Percentiles rank a stretch among this genome's conserved stretches.
These are phyloP conservation scores for Columba guinea DNA, from an alignment of 2,797 vertebrate genomes.

Conservation along the genomic window DNA sequence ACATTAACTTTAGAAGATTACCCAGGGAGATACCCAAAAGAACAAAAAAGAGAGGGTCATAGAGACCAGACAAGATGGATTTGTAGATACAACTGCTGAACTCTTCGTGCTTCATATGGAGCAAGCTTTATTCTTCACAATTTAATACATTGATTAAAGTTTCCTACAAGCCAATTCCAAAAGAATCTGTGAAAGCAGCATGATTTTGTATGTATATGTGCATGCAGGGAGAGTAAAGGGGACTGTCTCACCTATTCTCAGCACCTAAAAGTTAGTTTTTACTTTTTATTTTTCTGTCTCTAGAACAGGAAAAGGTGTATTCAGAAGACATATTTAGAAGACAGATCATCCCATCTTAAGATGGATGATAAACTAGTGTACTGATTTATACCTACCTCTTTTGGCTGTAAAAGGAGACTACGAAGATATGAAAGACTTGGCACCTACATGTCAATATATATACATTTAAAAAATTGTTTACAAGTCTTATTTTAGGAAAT, in stretches of 20 bases:
- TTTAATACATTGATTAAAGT: background rate
- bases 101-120: background rate
- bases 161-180: background rate
- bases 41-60: background rate
- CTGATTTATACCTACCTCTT: background rate
- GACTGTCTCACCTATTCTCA: background rate
- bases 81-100: background rate
- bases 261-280: background rate
- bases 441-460: background rate
- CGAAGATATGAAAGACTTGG: background rate
- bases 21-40: background rate
- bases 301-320: background rate
- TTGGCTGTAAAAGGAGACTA: background rate
- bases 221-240: background rate
- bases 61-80: background rate
- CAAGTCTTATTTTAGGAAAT: background rate
- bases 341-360: background rate
- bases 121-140: background rate
- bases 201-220: background rate
- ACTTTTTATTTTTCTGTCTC: background rate
- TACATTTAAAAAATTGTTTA: background rate
- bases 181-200: background rate
- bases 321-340: background rate
- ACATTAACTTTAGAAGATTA: background rate
- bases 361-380: background rate